Evolutionary conservation across 2,888 invertebrate species (phyloP), one percentile per base, ranked within the genome.

Genomic region (Xylocampa areola): DNA sequence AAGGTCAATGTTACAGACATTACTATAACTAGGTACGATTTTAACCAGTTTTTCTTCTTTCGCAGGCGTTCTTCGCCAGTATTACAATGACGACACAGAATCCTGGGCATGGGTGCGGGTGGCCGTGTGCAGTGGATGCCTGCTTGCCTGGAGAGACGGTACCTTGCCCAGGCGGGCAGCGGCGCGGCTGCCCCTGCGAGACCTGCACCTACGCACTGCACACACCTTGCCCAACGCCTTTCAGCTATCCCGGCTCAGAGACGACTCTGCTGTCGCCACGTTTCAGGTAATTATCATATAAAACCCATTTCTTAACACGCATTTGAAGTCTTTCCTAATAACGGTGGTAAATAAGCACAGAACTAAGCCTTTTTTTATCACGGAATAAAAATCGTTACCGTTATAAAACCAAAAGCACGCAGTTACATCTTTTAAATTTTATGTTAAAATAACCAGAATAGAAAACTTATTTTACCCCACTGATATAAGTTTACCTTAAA

Each of bases 91-190:
- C 37, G 91, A 90, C 67, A 75, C 59, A 23, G 85, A 85, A 37
- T 89, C 89, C 7, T 92, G 89, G 88, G 87, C 90, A 47, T 92
- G 92, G 92, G 92, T 93, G 68, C 91, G 91, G n/a, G 92, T 87
- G 29, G 92, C 91, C 1, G 90, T 92, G 48, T 87, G 88, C 10
- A 78, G 87, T 49, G 93, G 92, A 11, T 90, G 92, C 72, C 81
- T 94, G 67, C 87, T 90, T 50, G 94, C 89, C 27, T 92, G 94
- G 90, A 86, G 93, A n/a, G 93, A 94, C 48, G 94, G 93, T 49
- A 92, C 94, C 39, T 80, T 94, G 76, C 94, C 94, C 13, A 81
- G 94, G 11, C 75, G 92, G 25, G 85, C 90, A 4, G 89, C 92
- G 14, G 91, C 93, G 17, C 74, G 91, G 21, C 84, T 92, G 55